Evolutionary conservation across 2,797 vertebrate species (phyloP), one percentile per base, ranked within the genome.

Genomic region (Falco columbarius): DNA sequence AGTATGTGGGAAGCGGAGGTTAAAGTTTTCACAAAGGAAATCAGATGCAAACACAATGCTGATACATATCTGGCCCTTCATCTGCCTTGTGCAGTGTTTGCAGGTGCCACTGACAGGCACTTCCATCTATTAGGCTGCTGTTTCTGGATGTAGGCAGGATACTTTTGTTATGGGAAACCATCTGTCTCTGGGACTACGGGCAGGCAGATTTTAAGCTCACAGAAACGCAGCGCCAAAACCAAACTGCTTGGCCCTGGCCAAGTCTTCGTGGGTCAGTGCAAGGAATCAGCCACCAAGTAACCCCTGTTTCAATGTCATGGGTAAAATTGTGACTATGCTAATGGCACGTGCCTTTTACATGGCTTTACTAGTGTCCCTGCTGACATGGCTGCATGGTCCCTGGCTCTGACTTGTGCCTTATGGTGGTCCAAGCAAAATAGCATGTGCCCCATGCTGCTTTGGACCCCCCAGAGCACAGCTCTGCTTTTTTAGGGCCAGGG

Each of bases 371-470:
- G 10, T 15, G 42, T 29, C 70, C 10, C 1, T 11, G 83, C 23
- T 70, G 65, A 19, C 2, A 3, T 0, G 7, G 9, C 27, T 52
- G 52, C 23, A 17, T 14, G 34, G 15, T 49, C 20, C 20, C 54
- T 79, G 29, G 15, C 70, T 72, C 44, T 74, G 77, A 22, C 11
- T 44, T 21, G 23, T 32, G 23, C 58, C 56, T 61, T 55, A 51
- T 24, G 0, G 0, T 17, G 24, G 7, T 38, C 32, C 58, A 49
- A 30, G 51, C 4, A 46, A 32, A 15, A 19, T 14, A 22, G 2
- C 8, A 10, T 1, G 1, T 68, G 27, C 2, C 22, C 17, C 18
- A 6, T 4, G 20, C 2, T 77, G 22, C 30, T 36, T 40, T 3
- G 6, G 77, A 79, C 5, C 5, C 14, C 46, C 22, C 21, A 62